A percentile compares a stretch with the other conserved stretches of the same genome.
These are phyloP conservation scores for Tachycineta bicolor DNA, from an alignment of 2,113 vertebrate genomes.

Conservation along the genomic window DNA sequence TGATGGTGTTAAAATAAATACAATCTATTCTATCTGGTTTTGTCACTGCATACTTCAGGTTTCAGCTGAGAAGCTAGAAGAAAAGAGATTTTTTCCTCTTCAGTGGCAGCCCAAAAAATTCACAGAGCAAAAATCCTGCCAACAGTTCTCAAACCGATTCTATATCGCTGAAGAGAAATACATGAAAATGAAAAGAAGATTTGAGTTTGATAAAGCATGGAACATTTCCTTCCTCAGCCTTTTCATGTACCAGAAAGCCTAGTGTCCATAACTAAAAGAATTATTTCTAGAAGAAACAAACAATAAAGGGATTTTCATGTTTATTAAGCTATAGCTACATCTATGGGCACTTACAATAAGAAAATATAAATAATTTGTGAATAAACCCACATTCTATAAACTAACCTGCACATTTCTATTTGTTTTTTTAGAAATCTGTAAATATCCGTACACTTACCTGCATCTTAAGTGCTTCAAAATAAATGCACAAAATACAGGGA, in stretches of 20 bases:
- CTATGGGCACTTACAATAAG: neutral
- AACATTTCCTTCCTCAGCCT: slow-evolving; percentile 8
- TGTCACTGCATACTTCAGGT: slow-evolving; percentile 34
- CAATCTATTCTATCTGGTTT: slow-evolving; percentile 56
- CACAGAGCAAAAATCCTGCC: slow-evolving; percentile 22
- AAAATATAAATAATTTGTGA: slow-evolving; percentile 41
- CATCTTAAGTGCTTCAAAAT: slow-evolving; percentile 53
- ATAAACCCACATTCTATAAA: slow-evolving; percentile 42
- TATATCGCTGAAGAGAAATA: neutral
- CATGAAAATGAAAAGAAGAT: slow-evolving; percentile 40
- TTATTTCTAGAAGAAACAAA: slow-evolving; percentile 52
- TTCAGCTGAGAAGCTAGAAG: slow-evolving; percentile 26
- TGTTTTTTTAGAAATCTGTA: slow-evolving; percentile 58
- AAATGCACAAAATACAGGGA: slow-evolving; percentile 43
- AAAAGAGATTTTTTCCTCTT: neutral
- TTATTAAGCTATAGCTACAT: slow-evolving; percentile 27
- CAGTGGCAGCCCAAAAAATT: slow-evolving; percentile 18
- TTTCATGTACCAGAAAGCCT: slow-evolving; percentile 14
- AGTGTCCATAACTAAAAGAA: slow-evolving; percentile 40
- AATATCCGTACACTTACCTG: slow-evolving; percentile 60
- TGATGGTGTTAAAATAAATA: slow-evolving; percentile 26
- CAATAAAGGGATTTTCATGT: slow-evolving; percentile 34
- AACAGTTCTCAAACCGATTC: slow-evolving; percentile 3
- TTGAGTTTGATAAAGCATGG: neutral
- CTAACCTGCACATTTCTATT: slow-evolving; percentile 37